Percentiles rank a stretch among this genome's conserved stretches.
phyloP scores from a whole-genome alignment of 1,140 invertebrate species.

The Drosophila tropicalis region DNA sequence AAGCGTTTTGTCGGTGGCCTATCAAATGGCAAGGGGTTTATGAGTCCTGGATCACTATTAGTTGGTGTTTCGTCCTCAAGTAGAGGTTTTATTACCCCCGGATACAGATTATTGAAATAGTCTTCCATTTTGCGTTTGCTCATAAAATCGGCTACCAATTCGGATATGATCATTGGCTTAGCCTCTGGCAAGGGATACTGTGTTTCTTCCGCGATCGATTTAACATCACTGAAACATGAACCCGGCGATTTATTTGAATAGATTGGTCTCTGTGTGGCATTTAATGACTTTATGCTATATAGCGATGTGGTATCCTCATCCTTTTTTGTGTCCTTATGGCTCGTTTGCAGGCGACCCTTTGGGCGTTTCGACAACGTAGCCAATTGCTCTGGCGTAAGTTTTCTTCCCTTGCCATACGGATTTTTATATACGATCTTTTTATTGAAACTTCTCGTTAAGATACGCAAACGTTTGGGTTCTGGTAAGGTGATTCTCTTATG shows the following conservation, averaged over 20 bases:
- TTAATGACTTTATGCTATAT: too few species aligned
- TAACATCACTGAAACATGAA: background rate
- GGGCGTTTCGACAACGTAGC: too few species aligned
- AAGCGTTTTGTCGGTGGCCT: background rate
- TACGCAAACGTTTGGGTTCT: background rate
- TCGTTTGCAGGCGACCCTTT: too few species aligned
- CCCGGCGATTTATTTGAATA: background rate
- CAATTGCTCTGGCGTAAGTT: too few species aligned
- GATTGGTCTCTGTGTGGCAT: too few species aligned
- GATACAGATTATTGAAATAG: background rate
- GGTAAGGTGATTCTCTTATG: background rate
- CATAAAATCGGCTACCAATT: slow-evolving; percentile 2
- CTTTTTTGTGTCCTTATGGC: background rate
- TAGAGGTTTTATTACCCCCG: slow-evolving; percentile 4
- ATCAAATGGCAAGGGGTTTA: background rate
- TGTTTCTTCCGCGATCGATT: too few species aligned
- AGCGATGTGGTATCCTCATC: too few species aligned
- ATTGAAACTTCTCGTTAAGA: background rate
- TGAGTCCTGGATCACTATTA: background rate
- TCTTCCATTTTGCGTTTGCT: background rate
- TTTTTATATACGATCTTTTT: background rate
- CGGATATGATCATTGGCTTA: background rate
- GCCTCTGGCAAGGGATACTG: background rate
- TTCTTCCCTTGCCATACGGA: background rate
- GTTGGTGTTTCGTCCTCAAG: background rate